Evolutionary conservation across 2,113 vertebrate species (phyloP), one percentile per base, ranked within the genome.

Genomic region (Hucho hucho): DNA sequence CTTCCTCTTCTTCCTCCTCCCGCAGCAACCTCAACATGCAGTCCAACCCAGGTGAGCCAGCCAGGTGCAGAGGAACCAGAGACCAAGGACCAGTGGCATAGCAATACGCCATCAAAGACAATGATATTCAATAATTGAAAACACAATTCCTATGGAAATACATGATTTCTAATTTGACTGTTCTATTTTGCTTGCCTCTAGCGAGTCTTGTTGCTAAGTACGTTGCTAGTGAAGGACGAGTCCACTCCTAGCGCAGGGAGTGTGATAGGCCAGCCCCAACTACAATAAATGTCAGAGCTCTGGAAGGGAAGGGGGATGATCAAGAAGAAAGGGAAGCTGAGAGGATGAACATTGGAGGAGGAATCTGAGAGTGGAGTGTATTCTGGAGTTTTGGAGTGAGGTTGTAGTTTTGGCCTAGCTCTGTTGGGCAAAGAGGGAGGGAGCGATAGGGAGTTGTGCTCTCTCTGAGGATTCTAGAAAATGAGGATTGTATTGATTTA

Each of bases 21-120:
- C 93, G 92, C 90, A 94, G 93, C 92, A 97, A 96, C 92, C 95
- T 98, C 93, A 97, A 95, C 95, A 95, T 97, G 94, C 96, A 95
- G 83, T 92, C 95, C 58, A 97, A 93, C 79, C 95, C 95, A 95
- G 97, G 97, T 98, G 94, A 93, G 73, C 89, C 84, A 93, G 73
- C 89, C 83, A 80, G 80, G 77, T 74, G 14, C 69, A 78, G 70
- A 82, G 28, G 24, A 71, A 26, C 24, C 63, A 65, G 12, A 64
- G 49, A 9, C 29, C 11, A 64, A 37, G n/a, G 49, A 25, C 14
- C 28, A 18, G 25, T 32, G 14, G 28, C 16, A 22, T 26, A 29
- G 68, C 20, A 18, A 53, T 4, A 18, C 1, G 16, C 49, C 49
- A 53, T 18, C 14, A 53, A 43, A 53, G 16, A 14, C 49, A 16